These are phyloP conservation scores for Okamejei kenojei DNA, from an alignment of 2,797 vertebrate species.

Conservation along the genomic window DNA sequence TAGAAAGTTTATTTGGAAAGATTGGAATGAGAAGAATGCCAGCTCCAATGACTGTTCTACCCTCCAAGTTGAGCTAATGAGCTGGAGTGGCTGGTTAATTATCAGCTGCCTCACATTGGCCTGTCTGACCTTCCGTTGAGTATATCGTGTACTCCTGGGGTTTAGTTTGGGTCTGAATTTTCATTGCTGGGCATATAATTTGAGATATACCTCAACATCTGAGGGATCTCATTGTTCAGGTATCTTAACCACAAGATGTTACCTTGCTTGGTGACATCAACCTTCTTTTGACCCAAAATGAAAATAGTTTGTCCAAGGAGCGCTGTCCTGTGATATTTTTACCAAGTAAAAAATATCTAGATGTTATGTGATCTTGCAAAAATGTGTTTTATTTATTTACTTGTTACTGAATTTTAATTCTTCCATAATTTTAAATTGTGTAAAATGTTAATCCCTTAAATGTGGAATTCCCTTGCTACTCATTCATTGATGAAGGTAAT, in stretches of 20 bases:
- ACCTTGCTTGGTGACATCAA: not conserved
- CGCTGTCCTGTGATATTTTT: not conserved
- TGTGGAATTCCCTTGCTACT: not conserved
- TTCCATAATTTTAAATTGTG: not conserved
- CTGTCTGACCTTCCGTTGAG: not conserved
- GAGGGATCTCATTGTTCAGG: not conserved
- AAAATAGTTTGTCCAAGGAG: not conserved
- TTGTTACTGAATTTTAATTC: not conserved
- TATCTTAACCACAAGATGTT: not conserved
- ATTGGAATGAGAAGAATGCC: not conserved
- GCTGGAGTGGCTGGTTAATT: slow-evolving; percentile 2
- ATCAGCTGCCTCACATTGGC: not conserved
- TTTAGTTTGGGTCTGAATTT: not conserved
- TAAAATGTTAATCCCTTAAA: not conserved
- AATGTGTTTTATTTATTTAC: not conserved
- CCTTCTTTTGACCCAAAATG: not conserved
- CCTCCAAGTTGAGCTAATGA: not conserved
- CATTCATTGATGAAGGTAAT: not conserved
- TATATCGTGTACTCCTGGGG: not conserved
- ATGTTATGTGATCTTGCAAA: not conserved
- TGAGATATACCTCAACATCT: not conserved
- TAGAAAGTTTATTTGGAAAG: not conserved
- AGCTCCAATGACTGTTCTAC: not conserved
- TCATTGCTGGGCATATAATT: not conserved
- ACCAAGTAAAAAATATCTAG: not conserved